phyloP scores from a whole-genome alignment of 1,140 invertebrate species.

The Lycorma delicatula region DNA sequence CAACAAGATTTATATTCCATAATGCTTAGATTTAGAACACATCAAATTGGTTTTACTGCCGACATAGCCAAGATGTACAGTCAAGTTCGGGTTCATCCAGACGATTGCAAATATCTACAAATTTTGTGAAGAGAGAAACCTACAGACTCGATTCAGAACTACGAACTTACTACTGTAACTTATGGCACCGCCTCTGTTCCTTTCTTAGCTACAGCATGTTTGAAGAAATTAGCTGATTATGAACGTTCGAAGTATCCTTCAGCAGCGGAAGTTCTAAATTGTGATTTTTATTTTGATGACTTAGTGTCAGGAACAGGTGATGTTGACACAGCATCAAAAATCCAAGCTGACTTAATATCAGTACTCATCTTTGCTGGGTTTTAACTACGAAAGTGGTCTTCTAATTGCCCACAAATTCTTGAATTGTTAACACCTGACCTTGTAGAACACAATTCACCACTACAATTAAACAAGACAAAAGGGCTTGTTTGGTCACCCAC shows the following conservation, averaged over 20 bases:
- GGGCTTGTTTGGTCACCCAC: background rate
- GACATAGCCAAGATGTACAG: background rate
- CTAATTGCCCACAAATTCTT: background rate
- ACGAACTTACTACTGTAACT: background rate
- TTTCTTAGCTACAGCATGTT: background rate
- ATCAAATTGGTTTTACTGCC: background rate
- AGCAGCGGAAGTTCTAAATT: background rate
- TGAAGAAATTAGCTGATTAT: background rate
- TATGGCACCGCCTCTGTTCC: background rate
- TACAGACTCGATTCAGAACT: background rate
- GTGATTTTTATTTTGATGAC: background rate
- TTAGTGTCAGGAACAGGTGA: background rate
- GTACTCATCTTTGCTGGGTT: background rate
- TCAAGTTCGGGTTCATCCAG: slow-evolving; percentile 12
- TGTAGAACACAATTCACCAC: background rate
- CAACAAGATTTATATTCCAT: background rate
- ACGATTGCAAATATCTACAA: slow-evolving; percentile 22
- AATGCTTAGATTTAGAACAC: background rate
- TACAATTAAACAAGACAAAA: background rate
- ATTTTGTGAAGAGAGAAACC: background rate
- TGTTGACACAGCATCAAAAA: background rate
- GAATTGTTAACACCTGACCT: too few species aligned
- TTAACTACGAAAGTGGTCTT: background rate
- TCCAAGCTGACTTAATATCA: background rate
- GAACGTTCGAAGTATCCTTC: background rate